A percentile compares a stretch with the other conserved stretches of the same genome.
These are phyloP conservation scores for Condylostylus longicornis DNA, from an alignment of 1,140 invertebrate genomes.

Conservation along the genomic window DNA sequence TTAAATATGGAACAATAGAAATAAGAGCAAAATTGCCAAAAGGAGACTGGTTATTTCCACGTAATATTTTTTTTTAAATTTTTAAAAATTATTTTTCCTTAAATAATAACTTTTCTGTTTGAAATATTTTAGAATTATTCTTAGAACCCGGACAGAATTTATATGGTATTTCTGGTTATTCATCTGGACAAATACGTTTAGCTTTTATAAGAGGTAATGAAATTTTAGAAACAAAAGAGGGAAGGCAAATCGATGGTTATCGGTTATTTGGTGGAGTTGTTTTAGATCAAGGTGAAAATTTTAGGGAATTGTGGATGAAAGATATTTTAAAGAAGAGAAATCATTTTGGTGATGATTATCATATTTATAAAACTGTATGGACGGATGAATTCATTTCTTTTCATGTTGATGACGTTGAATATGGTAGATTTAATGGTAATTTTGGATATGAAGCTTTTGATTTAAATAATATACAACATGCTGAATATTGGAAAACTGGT, in stretches of 20 bases:
- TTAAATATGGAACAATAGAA: slow-evolving; percentile 58
- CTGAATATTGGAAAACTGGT: slow-evolving; percentile 21
- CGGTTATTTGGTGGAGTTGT: slow-evolving; percentile 9
- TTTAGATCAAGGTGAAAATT: slow-evolving; percentile 1
- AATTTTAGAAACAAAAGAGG: slow-evolving; percentile 17
- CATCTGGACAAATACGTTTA: slow-evolving; percentile 36
- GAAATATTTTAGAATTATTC: slow-evolving; percentile 5
- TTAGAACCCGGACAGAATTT: slow-evolving; percentile 33
- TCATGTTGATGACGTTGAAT: slow-evolving; percentile 36
- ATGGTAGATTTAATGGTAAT: slow-evolving; percentile 31
- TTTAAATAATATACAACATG: slow-evolving; percentile 7
- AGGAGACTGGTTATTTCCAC: slow-evolving; percentile 67
- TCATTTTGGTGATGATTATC: slow-evolving; percentile 38
- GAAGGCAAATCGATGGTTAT: slow-evolving; percentile 2
- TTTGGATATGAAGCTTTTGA: slow-evolving; percentile 21
- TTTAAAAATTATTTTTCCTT: slow-evolving; percentile 26
- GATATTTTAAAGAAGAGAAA: slow-evolving; percentile 6
- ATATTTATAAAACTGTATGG: slow-evolving; percentile 44
- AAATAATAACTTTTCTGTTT: too few species aligned
- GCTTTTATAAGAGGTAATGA: slow-evolving; percentile 34
- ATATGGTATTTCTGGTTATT: slow-evolving; percentile 36
- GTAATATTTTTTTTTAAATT: slow-evolving; percentile 19
- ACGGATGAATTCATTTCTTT: slow-evolving; percentile 34
- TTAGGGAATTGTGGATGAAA: neutral
- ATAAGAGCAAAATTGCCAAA: slow-evolving; percentile 55